These are phyloP conservation scores for Melanotaenia parkinsoni DNA, from an alignment of 2,797 vertebrate species.

Conservation along the genomic window DNA sequence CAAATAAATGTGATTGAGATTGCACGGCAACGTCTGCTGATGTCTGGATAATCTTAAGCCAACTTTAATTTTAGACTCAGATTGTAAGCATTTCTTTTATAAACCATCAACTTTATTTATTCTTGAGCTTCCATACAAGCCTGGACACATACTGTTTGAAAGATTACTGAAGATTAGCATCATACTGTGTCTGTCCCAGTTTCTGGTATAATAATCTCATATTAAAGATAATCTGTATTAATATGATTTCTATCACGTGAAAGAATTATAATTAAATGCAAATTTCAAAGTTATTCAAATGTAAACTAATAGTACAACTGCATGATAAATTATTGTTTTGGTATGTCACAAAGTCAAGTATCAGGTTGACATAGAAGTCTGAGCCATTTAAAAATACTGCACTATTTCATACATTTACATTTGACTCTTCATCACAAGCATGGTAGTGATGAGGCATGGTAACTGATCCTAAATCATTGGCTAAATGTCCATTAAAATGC, in stretches of 20 bases:
- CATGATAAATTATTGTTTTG: neutral
- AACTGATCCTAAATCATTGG: neutral
- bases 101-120: neutral
- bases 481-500: constrained; percentile 5
- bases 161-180: constrained; percentile 25
- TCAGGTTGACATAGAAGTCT: neutral
- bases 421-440: constrained; percentile 3
- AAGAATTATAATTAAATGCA: neutral
- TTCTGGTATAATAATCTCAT: neutral
- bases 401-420: neutral
- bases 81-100: constrained; percentile 18
- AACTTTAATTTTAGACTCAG: constrained; percentile 21
- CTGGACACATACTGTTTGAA: constrained; percentile 8
- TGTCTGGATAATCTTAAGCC: neutral
- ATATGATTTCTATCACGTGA: neutral
- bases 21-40: neutral
- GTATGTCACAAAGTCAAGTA: neutral
- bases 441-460: neutral
- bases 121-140: constrained; percentile 1
- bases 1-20: neutral
- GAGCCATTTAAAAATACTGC: neutral
- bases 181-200: constrained; percentile 5
- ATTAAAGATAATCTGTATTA: neutral
- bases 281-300: too few species aligned
- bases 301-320: neutral